phyloP scores from a whole-genome alignment of 2,113 vertebrate genomes.

The Protobothrops flavoviridis region DNA sequence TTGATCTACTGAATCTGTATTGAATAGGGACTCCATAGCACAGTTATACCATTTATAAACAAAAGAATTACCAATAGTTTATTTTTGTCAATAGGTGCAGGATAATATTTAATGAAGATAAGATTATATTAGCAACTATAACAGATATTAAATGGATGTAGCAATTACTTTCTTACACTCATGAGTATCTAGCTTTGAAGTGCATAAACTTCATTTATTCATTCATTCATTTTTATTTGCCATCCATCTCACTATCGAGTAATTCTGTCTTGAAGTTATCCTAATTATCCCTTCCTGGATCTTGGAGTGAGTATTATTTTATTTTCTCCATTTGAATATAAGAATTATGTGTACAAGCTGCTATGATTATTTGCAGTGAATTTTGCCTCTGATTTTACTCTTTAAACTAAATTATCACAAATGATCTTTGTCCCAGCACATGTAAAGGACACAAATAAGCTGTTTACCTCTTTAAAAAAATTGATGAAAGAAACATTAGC shows the following conservation, averaged over 20 bases:
- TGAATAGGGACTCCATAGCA: not conserved
- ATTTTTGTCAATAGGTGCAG: not conserved
- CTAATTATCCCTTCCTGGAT: not conserved
- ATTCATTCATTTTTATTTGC: too few species aligned
- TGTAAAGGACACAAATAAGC: not conserved
- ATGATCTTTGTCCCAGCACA: not conserved
- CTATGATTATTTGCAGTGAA: not conserved
- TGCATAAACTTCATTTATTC: not conserved
- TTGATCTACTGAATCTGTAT: not conserved
- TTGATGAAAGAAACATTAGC: not conserved
- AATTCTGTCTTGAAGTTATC: not conserved
- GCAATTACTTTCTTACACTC: not conserved
- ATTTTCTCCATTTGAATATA: not conserved
- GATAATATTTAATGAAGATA: not conserved
- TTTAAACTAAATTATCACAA: not conserved
- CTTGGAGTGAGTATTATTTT: not conserved
- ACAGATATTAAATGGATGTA: not conserved
- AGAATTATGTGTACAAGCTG: not conserved
- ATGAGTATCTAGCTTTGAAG: not conserved
- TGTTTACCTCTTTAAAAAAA: not conserved
- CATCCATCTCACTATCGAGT: too few species aligned
- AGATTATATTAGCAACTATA: not conserved
- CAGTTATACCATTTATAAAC: not conserved
- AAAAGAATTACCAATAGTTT: not conserved
- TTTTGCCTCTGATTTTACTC: not conserved